Conservation (phyloP, 2,888 invertebrate genomes). For the Spilarctia lutea region DNA sequence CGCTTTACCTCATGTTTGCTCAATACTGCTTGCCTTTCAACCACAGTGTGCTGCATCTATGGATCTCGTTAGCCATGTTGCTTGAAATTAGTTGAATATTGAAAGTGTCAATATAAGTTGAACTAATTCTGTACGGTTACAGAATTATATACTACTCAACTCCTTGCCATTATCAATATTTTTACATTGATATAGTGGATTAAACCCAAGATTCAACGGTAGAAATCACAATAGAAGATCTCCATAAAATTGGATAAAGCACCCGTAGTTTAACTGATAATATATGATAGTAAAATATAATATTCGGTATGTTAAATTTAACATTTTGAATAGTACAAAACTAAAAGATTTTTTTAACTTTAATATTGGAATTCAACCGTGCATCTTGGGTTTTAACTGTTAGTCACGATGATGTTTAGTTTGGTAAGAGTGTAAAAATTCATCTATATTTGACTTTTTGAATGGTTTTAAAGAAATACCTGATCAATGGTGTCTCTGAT, state of each 20-base stretch:
- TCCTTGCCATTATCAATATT: slow-evolving; percentile 20
- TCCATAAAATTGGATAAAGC: not conserved
- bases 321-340: not conserved
- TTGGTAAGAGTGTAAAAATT: not conserved
- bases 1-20: slow-evolving; percentile 40
- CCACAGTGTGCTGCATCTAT: slow-evolving; percentile 18
- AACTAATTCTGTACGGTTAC: not conserved
- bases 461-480: not conserved
- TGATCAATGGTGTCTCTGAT: too few species aligned
- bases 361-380: not conserved
- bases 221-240: not conserved
- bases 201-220: not conserved
- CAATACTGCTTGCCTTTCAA: slow-evolving; percentile 36
- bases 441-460: not conserved
- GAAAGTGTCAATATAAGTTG: slow-evolving; percentile 11
- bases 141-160: not conserved
- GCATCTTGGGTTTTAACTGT: not conserved
- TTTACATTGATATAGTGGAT: slow-evolving; percentile 9
- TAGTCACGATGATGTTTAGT: not conserved
- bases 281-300: not conserved
- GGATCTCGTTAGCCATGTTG: slow-evolving; percentile 1
- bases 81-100: slow-evolving; percentile 10
- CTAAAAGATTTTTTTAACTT: not conserved
- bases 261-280: too few species aligned
- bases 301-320: not conserved